Percentiles rank a stretch among this genome's conserved stretches.
Evolutionary conservation across 92 coral and sea anemone genomes (phyloP).

Genomic region (Scolanthus callimorphus): DNA sequence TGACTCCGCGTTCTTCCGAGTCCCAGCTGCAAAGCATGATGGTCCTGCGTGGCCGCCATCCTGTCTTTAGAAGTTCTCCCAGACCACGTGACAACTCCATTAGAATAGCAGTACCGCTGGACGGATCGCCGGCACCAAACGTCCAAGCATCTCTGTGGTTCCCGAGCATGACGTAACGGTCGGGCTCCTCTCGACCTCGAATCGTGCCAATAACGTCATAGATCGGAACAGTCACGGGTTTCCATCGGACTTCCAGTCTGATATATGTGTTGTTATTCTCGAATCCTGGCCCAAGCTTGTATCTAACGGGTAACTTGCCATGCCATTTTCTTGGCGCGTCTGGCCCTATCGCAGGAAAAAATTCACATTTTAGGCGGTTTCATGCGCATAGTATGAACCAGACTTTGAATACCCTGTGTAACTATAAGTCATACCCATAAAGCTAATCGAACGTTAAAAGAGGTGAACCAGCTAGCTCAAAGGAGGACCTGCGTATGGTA

Average conservation of each 20-base stretch:
- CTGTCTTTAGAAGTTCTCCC: constrained; percentile 66
- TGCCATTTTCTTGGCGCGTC: constrained; percentile 72
- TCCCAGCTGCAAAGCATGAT: constrained; percentile 96
- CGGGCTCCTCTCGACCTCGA: constrained; percentile 80
- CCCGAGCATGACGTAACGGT: constrained; percentile 94
- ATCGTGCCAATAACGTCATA: constrained; percentile 87
- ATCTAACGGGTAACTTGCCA: constrained; percentile 49
- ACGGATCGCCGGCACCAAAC: constrained; percentile 90
- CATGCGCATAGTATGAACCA: no score
- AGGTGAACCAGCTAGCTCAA: no score
- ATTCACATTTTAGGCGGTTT: no score
- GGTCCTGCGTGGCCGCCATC: constrained; percentile 96
- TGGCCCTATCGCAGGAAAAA: constrained; percentile 59
- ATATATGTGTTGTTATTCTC: constrained; percentile 31
- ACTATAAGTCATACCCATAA: no score
- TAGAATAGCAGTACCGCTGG: constrained; percentile 81
- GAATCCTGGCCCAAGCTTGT: constrained; percentile 84
- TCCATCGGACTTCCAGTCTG: constrained; percentile 45
- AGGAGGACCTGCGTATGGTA: no score
- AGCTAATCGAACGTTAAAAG: no score
- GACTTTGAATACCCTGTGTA: no score
- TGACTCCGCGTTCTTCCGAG: constrained; percentile 76
- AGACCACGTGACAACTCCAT: constrained; percentile 97
- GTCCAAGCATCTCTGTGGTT: constrained; percentile 98
- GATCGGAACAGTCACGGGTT: constrained; percentile 40